Conservation (phyloP, 2,888 invertebrate genomes). For the Selenia dentaria region DNA sequence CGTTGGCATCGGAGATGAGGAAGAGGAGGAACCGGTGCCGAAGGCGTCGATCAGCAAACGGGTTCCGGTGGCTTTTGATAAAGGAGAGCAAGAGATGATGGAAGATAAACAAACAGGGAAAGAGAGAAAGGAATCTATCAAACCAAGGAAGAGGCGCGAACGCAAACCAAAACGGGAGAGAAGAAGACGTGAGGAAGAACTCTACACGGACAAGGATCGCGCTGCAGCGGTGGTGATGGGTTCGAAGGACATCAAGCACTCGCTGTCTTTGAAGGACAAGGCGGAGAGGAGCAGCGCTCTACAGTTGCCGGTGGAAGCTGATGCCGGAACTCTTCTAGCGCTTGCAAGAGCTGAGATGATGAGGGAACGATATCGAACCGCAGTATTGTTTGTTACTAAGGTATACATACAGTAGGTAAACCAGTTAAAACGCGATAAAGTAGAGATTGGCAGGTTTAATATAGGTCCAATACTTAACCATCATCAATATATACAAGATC, state of each 20-base stretch:
- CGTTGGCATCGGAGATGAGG: conserved; percentile 86
- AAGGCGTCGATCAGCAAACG: conserved; percentile 76
- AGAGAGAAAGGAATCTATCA: conserved; percentile 64
- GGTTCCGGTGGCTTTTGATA: conserved; percentile 55
- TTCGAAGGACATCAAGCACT: conserved; percentile 94
- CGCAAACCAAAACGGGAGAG: conserved; percentile 69
- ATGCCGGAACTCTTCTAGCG: conserved; percentile 90
- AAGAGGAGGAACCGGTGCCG: conserved; percentile 71
- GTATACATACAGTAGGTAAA: conserved; percentile 59
- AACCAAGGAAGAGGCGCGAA: conserved; percentile 62
- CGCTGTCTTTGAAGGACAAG: conserved; percentile 91
- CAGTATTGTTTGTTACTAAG: conserved; percentile 92
- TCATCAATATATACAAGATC: too few relatives aligned
- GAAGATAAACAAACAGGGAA: conserved; percentile 60
- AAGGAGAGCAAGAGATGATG: conserved; percentile 50
- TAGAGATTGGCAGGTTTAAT: too few relatives aligned
- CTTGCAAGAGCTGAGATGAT: conserved; percentile 91
- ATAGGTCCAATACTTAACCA: too few relatives aligned
- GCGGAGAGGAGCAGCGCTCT: conserved; percentile 90
- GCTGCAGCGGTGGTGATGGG: conserved; percentile 96
- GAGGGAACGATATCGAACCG: conserved; percentile 89
- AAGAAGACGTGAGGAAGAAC: conserved; percentile 86
- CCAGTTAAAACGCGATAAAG: too few relatives aligned
- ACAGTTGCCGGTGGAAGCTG: conserved; percentile 91
- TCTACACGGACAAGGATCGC: conserved; percentile 95